Evolutionary conservation across 2,797 vertebrate genomes (phyloP), one percentile per base, ranked within the genome.

Genomic region (Lepus townsendii): DNA sequence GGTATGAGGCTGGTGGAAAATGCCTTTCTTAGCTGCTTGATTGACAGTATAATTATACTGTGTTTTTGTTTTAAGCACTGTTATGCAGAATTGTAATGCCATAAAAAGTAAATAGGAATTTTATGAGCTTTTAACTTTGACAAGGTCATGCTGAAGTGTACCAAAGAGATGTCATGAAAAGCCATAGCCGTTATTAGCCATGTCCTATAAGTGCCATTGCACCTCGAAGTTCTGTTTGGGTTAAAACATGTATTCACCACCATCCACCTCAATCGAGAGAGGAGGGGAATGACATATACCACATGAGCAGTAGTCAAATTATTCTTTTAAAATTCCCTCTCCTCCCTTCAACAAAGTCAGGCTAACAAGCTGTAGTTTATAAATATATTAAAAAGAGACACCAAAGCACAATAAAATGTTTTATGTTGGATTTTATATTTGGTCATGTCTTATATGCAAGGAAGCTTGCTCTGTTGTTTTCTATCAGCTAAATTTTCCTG

Each of bases 121-220:
- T 97, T 98, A 98, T 90, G 97, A 98, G 98, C 98, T 98, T 98
- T 98, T 98, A 98, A 97, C 97, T 98, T 98, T 98, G 98, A 98
- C 98, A 98, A 98, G 98, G 98, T 98, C 98, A 98, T 94, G 96
- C 97, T 96, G 97, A 97, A 98, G 94, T 63, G 0, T 93, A 97
- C 96, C 96, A 96, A 95, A 97, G 95, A 96, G 97, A 97, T 98
- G 98, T 97, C 96, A 97, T 79, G 91, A 96, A 98, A 98, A 98
- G 96, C 97, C 92, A 77, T 32, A 94, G 92, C 96, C 65, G 0
- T 98, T 93, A 97, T 98, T 97, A 98, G 94, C 90, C 3, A 0
- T 93, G 96, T 97, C 97, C 96, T 97, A 2, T 96, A 96, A 97
- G 89, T 95, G 97, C 82, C 89, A 88, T 38, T 95, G 93, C 72